phyloP scores from a whole-genome alignment of 2,113 vertebrate genomes.

The Gymnarchus niloticus region DNA sequence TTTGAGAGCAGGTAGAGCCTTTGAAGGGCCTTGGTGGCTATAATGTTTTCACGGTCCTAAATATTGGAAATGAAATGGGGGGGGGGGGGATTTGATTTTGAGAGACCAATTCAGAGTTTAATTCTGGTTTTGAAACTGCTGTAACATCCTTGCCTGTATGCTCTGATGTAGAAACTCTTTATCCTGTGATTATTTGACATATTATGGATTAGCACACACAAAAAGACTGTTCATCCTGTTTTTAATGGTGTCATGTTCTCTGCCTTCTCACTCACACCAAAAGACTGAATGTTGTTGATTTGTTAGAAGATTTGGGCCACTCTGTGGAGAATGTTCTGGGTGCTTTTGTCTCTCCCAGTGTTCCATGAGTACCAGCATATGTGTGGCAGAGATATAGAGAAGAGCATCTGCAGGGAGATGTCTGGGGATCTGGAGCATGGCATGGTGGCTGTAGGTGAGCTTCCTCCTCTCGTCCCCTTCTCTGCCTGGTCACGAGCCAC shows the following conservation, averaged over 20 bases:
- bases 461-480: neutral
- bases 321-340: constrained; percentile 14
- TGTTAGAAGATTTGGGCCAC: neutral
- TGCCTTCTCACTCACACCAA: neutral
- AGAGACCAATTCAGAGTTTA: too few species aligned
- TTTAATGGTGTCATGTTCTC: neutral
- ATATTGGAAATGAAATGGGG: too few species aligned
- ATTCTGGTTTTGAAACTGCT: too few species aligned
- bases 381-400: constrained; percentile 87
- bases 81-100: too few species aligned
- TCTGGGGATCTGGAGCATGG: constrained; percentile 91
- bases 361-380: constrained; percentile 89
- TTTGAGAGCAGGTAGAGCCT: constrained; percentile 91
- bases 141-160: too few species aligned
- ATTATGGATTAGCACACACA: too few species aligned
- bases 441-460: constrained; percentile 93
- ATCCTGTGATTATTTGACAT: too few species aligned
- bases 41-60: too few species aligned
- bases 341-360: constrained; percentile 58
- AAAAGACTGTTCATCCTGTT: neutral
- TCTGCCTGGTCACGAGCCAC: neutral
- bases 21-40: too few species aligned
- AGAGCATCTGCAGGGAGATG: constrained; percentile 90
- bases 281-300: neutral
- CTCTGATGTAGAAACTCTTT: neutral